Conservation (phyloP, 1,140 invertebrate species). For the Antheraea pernyi region DNA sequence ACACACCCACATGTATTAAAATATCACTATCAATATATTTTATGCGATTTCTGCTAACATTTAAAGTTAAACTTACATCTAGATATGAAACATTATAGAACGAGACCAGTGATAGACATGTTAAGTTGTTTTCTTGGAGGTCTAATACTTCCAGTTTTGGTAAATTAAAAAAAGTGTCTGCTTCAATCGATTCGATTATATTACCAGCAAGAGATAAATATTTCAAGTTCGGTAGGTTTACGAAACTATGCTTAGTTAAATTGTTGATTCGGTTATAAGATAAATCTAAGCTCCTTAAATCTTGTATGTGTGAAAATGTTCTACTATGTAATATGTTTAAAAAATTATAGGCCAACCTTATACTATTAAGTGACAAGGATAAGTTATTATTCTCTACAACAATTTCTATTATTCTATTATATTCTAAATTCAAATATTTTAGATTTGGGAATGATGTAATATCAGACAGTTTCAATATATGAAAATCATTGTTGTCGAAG, state of each 20-base stretch:
- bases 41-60: constrained; percentile 86
- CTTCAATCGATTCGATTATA: constrained; percentile 81
- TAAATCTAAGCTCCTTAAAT: constrained; percentile 85
- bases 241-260: constrained; percentile 81
- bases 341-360: constrained; percentile 88
- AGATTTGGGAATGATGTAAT: constrained; percentile 83
- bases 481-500: constrained; percentile 93
- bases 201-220: constrained; percentile 86
- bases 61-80: constrained; percentile 82
- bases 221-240: constrained; percentile 83
- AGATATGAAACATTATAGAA: constrained; percentile 84
- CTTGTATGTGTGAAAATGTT: constrained; percentile 83
- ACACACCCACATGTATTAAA: constrained; percentile 81
- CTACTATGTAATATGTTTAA: constrained; percentile 81
- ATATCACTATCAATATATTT: constrained; percentile 80
- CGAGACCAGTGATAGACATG: constrained; percentile 82
- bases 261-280: constrained; percentile 85
- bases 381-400: constrained; percentile 84
- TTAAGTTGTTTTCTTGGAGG: constrained; percentile 86
- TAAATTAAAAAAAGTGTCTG: constrained; percentile 83
- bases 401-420: constrained; percentile 85
- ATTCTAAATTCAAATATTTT: constrained; percentile 92
- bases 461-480: constrained; percentile 83
- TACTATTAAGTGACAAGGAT: constrained; percentile 87
- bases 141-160: constrained; percentile 85